Conservation (phyloP, 2,797 vertebrate species). For the Takifugu ocellatus region DNA sequence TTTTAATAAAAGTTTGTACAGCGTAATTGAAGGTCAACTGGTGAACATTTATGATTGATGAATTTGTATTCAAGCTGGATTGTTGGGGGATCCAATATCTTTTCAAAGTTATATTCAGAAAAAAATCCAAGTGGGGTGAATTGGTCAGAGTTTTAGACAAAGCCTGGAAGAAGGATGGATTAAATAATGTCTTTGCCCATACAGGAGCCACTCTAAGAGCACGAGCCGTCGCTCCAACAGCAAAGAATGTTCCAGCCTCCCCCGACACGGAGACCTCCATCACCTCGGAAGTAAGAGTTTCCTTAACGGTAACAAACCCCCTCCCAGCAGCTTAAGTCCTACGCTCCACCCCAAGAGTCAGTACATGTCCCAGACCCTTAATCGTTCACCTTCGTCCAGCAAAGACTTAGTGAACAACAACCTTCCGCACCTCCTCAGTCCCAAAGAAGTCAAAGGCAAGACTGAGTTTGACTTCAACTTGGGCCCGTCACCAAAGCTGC, state of each 20-base stretch:
- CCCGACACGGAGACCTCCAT: conserved; percentile 89
- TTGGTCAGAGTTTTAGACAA: too few relatives aligned
- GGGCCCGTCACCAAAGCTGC: conserved; percentile 73
- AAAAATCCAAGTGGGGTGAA: too few relatives aligned
- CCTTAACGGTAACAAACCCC: conserved; percentile 88
- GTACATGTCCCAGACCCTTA: conserved; percentile 85
- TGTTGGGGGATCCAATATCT: too few relatives aligned
- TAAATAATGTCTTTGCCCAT: conserved; percentile 39
- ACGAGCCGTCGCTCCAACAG: conserved; percentile 89
- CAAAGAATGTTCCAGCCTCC: conserved; percentile 92
- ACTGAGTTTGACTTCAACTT: conserved; percentile 93
- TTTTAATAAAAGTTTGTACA: too few relatives aligned
- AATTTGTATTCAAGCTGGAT: too few relatives aligned
- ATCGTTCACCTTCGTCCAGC: conserved; percentile 84
- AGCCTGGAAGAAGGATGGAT: not conserved
- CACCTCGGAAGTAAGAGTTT: conserved; percentile 87
- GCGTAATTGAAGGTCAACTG: too few relatives aligned
- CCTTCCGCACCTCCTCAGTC: conserved; percentile 94
- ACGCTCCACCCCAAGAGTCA: conserved; percentile 87
- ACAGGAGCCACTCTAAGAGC: conserved; percentile 91
- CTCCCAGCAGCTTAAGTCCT: conserved; percentile 87
- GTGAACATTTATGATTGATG: too few relatives aligned
- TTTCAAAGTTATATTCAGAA: too few relatives aligned
- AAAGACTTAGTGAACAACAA: conserved; percentile 95
- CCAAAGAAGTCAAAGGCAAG: conserved; percentile 92